Conservation (phyloP, 2,888 invertebrate genomes). For the Panzeria rudis region DNA sequence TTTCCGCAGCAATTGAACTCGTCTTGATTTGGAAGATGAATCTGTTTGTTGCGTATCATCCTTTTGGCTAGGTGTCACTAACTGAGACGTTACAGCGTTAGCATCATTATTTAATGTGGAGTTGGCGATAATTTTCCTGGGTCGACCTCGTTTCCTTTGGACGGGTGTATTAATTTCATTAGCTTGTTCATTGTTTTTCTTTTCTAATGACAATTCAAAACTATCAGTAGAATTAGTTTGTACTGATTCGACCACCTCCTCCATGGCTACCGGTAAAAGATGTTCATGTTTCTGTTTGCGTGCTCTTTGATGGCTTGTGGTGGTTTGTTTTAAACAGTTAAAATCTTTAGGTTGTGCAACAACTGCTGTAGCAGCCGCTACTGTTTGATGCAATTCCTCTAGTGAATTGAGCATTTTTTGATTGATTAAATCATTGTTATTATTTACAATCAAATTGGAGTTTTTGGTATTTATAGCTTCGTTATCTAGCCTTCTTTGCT, state of each 20-base stretch:
- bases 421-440: constrained; percentile 44
- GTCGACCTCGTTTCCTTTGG: constrained; percentile 83
- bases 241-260: constrained; percentile 76
- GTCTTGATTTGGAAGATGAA: constrained; percentile 77
- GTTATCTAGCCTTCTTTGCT: constrained; percentile 56
- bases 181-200: constrained; percentile 23
- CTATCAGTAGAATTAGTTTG: constrained; percentile 77
- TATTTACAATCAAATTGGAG: constrained; percentile 18
- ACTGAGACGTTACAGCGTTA: constrained; percentile 10
- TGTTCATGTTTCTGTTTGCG: constrained; percentile 81
- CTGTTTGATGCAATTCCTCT: constrained; percentile 53
- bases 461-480: constrained; percentile 52
- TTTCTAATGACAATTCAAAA: constrained; percentile 76
- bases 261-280: constrained; percentile 76
- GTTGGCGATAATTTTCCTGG: constrained; percentile 76
- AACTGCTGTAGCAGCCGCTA: neutral
- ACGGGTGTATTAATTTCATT: constrained; percentile 52
- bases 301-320: constrained; percentile 75
- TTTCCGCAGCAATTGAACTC: constrained; percentile 81
- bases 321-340: constrained; percentile 57
- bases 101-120: constrained; percentile 15
- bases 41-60: constrained; percentile 50
- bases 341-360: constrained; percentile 43
- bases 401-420: constrained; percentile 52
- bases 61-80: constrained; percentile 1